Evolutionary conservation across 2,113 vertebrate species (phyloP).

Genomic region (Aramus guarauna): DNA sequence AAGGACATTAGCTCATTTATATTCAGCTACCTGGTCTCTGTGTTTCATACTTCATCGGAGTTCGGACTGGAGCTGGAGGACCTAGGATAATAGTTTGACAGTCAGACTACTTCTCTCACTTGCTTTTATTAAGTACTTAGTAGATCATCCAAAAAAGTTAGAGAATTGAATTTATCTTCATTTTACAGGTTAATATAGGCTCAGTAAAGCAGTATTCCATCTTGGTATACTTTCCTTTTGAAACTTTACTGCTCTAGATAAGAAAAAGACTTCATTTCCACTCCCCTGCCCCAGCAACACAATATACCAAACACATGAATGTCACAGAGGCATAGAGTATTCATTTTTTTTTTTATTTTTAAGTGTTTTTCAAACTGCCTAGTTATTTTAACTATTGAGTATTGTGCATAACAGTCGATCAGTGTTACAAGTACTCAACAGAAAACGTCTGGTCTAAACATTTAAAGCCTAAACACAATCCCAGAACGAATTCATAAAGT

Average conservation of each 20-base stretch:
- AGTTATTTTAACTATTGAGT: background rate
- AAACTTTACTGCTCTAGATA: background rate
- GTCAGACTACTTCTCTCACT: background rate
- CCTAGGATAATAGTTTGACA: constrained; percentile 37
- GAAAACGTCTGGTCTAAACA: background rate
- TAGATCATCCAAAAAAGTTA: background rate
- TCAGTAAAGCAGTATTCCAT: background rate
- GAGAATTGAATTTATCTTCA: background rate
- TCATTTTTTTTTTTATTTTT: background rate
- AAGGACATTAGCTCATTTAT: background rate
- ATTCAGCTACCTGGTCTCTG: constrained; percentile 23
- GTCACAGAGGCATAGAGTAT: background rate
- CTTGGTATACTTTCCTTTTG: background rate
- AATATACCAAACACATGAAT: background rate
- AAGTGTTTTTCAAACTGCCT: background rate
- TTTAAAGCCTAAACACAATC: background rate
- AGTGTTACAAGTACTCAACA: background rate
- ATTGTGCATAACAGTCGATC: background rate
- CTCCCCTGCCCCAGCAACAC: background rate
- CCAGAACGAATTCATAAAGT: background rate
- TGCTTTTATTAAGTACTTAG: background rate
- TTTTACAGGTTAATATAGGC: background rate
- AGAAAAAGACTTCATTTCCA: background rate
- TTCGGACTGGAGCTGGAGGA: background rate
- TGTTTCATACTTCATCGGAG: background rate